These are phyloP conservation scores for Antitype chi DNA, from an alignment of 2,888 invertebrate species.

Conservation along the genomic window DNA sequence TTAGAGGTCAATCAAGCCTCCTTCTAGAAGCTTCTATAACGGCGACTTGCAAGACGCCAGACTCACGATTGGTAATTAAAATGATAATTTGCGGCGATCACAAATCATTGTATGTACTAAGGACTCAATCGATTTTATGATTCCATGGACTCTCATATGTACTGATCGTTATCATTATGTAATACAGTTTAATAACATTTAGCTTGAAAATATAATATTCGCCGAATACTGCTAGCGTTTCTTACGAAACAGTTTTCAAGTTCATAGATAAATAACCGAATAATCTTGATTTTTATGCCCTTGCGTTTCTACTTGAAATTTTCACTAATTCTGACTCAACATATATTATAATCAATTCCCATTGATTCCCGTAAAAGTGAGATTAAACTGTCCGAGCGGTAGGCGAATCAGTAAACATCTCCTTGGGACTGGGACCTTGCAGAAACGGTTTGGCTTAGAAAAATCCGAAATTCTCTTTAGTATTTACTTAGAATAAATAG, in stretches of 20 bases:
- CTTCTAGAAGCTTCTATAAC: constrained; percentile 33
- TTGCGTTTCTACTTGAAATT: not conserved
- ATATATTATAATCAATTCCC: not conserved
- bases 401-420: not conserved
- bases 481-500: not conserved
- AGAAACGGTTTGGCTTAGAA: not conserved
- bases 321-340: not conserved
- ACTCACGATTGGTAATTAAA: constrained; percentile 12
- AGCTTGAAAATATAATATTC: not conserved
- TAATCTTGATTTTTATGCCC: not conserved
- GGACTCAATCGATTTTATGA: not conserved
- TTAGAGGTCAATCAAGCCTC: constrained; percentile 33
- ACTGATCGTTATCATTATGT: not conserved
- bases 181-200: not conserved
- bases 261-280: not conserved
- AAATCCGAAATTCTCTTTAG: not conserved
- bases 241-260: constrained; percentile 28
- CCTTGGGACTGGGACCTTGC: not conserved
- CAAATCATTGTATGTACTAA: not conserved
- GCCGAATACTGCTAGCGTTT: not conserved
- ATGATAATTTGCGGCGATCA: not conserved
- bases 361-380: not conserved
- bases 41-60: not conserved
- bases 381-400: not conserved
- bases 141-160: not conserved